Base-by-base conservation (phyloP, 2,888 invertebrate species). In the Brachyopa scutellaris region DNA sequence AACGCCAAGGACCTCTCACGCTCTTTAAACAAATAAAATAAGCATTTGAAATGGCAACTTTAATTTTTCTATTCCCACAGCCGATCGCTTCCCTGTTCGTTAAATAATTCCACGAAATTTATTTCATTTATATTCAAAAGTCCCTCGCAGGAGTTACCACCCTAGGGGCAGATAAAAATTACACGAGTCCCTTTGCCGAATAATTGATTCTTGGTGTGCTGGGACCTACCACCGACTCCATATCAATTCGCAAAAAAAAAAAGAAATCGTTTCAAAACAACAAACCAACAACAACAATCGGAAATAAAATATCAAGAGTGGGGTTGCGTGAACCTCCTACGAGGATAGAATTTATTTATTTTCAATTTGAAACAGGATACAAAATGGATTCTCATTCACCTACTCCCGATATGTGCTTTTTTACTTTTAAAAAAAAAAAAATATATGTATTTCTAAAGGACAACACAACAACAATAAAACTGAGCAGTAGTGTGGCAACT, bases 351-450 rank as follows among this genome's bases (percentile, higher is more conserved):
- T 66, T 82, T 82, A 82, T 82, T 82, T 82, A 72, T 82, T 82
- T 82, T 77, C 77, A 70, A 77, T 77, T 82, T 77, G 66, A 76
- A 70, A 77, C 64, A 82, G 77, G 72, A 82, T 64, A 72, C 77
- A 62, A 70, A 66, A 66, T 76, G 51, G 59, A 59, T 76, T 76
- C 45, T 55, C 19, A 51, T 31, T 55, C 53, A 26, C 31, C 31
- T 31, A 47, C 53, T 13, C 11, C 53, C 19, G 9, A 26, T 33
- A 15, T n/a, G 33, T 45, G 15, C n/a, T 13, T 36, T 17, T 47
- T 23, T 31, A 36, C 36, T 38, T 23, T 7, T 7, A 47, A 29
- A 49, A 15, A 7, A 7, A 6, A 21, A 23, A 59, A 26, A 31
- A 57, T n/a, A 53, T 11, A 57, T n/a, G 42, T 11, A 23, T 31